Base-by-base conservation (phyloP, 2,113 vertebrate genomes). In the Pangasianodon hypophthalmus region DNA sequence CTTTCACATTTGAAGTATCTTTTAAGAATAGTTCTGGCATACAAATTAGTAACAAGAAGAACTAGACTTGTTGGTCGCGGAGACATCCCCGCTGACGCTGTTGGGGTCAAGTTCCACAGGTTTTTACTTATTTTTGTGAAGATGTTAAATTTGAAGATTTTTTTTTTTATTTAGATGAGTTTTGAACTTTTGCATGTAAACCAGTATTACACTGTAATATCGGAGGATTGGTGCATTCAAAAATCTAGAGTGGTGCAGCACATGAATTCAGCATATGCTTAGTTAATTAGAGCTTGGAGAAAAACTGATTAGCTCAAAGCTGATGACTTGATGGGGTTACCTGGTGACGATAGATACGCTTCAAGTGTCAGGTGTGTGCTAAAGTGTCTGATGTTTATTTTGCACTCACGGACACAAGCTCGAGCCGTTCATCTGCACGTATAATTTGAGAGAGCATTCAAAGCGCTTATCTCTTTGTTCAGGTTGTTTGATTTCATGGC, bases 381-480 rank as follows among this genome's bases (percentile, higher is more conserved):
- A 48, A 19, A 16, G 16, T 3, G 29, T 13, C 41, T 14, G 32
- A 13, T 71, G 29, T 82, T 81, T 82, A 50, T 86, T 71, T 85
- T 86, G 73, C 44, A 6, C 58, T 67, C 77, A 67, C 26, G 77
- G 32, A 21, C 37, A 9, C 14, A 2, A 80, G 52, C 81, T 11
- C 19, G 32, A 58, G 19, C 18, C 16, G 56, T 82, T 82, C 29
- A 82, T 82, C 50, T 56, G 16, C 48, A 58, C 16, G 8, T 58
- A 18, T 41, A 9, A 83, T 58, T 24, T 19, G 13, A 54, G 75
- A 24, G 46, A 69, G 24, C 21, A n/a, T 50, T 88, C 44, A 14
- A 24, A 29, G 3, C 16, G 32, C 87, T 88, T 87, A 87, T 88
- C 75, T 88, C 88, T 91, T 52, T 75, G 52, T 80, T 88, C 83